Base-by-base conservation (phyloP, 2,888 invertebrate species). In the Mimas tiliae region DNA sequence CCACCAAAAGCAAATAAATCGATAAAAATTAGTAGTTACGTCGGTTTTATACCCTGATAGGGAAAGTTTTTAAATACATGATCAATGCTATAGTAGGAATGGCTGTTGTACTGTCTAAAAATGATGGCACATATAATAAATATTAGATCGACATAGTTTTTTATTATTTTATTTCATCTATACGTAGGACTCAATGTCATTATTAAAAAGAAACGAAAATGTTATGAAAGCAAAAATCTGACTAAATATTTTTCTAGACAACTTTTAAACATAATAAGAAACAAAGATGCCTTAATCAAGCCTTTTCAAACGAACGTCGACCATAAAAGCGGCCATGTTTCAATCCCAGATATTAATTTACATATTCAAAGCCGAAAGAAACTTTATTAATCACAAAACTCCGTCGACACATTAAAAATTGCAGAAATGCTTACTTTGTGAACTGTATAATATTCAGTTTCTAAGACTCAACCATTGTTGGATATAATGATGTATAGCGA, bases 321-420 rank as follows among this genome's bases (percentile, higher is more conserved):
- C n/a, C 33, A 53, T 27, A 52, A 33, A 52, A 52, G 21, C 52
- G 27, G 27, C 14, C 27, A 53, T 53, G 53, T 53, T 53, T 53
- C 53, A 53, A 21, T 53, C 9, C 53, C 14, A 53, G 53, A 58
- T 42, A 58, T 42, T 42, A 58, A 58, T 42, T 42, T 58, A 38
- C 42, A 58, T 58, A 58, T 58, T 42, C 58, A 58, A 58, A 58
- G 38, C 58, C 27, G 4, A 58, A 55, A 55, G 53, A 34, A 58
- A 58, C 58, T 42, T 58, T 42, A 58, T 58, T 58, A 58, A 58
- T 58, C 38, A 53, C 58, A 58, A 58, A 58, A 53, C 53, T 53
- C 42, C 19, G 42, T 53, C 53, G 53, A 53, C 53, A 42, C 58
- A 58, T 58, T 42, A 58, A 42, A 58, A 42, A 58, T 53, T 58